A percentile compares a stretch with the other conserved stretches of the same genome.
Conservation (phyloP, 2,888 invertebrate genomes). For the Choristoneura rosaceana region DNA sequence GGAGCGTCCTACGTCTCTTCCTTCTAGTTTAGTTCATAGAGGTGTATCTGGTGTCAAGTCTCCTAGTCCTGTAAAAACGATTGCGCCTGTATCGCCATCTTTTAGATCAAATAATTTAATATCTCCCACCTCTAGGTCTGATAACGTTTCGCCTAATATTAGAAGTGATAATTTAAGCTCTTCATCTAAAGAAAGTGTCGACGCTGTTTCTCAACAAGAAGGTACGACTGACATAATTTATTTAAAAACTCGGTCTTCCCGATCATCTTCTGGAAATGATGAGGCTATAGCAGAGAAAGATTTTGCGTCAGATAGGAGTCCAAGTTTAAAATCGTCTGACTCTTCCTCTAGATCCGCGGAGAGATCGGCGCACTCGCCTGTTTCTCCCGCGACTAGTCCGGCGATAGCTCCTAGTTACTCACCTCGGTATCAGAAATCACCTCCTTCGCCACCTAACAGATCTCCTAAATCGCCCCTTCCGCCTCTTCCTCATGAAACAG, state of each 20-base stretch:
- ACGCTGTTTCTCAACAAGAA: slow-evolving; percentile 50
- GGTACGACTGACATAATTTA: slow-evolving; percentile 58
- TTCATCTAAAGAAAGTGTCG: slow-evolving; percentile 56
- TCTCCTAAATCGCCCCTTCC: slow-evolving; percentile 64
- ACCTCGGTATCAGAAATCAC: slow-evolving; percentile 66
- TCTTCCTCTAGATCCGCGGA: slow-evolving; percentile 58
- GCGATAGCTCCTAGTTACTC: slow-evolving; percentile 55
- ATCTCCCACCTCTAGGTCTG: slow-evolving; percentile 64
- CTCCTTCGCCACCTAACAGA: slow-evolving; percentile 67
- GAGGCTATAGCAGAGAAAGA: slow-evolving; percentile 50
- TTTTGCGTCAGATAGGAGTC: slow-evolving; percentile 50
- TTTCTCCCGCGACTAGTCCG: slow-evolving; percentile 52
- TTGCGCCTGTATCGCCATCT: slow-evolving; percentile 64
- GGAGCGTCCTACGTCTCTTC: slow-evolving; percentile 76
- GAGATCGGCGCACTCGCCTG: slow-evolving; percentile 58
- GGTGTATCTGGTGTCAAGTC: slow-evolving; percentile 71
- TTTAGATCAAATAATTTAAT: slow-evolving; percentile 61
- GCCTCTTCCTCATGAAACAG: slow-evolving; percentile 56
- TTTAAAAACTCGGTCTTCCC: slow-evolving; percentile 57
- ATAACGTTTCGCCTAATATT: slow-evolving; percentile 58
- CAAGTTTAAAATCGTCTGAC: slow-evolving; percentile 55
- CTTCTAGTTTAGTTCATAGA: slow-evolving; percentile 71
- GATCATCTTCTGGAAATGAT: slow-evolving; percentile 61
- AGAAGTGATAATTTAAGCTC: slow-evolving; percentile 65
- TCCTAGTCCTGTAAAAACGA: slow-evolving; percentile 77